These are phyloP conservation scores for Calephelis nemesis DNA, from an alignment of 1,140 invertebrate genomes.

Conservation along the genomic window DNA sequence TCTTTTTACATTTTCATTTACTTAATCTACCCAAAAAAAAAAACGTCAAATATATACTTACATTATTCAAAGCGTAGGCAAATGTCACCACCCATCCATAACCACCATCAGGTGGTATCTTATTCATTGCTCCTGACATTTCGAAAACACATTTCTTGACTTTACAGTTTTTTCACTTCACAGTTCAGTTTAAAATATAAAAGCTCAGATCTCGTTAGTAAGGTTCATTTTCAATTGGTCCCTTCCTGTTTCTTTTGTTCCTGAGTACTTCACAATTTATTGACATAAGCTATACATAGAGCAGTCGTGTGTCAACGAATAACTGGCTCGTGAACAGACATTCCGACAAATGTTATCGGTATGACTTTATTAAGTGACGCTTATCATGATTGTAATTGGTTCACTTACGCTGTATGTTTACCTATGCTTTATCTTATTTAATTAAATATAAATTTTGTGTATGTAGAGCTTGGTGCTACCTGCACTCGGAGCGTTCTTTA, in stretches of 20 bases:
- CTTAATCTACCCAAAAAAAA: too few relatives aligned
- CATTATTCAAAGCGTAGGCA: slow-evolving; percentile 82
- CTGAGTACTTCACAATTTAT: slow-evolving; percentile 26
- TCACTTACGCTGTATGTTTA: slow-evolving; percentile 4
- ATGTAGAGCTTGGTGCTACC: neutral
- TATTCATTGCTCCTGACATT: slow-evolving; percentile 48
- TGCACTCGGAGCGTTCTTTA: neutral
- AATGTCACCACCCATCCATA: slow-evolving; percentile 86
- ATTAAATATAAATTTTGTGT: neutral
- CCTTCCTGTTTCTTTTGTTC: slow-evolving; percentile 19
- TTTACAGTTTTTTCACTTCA: neutral
- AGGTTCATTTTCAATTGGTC: neutral
- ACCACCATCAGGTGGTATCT: slow-evolving; percentile 83
- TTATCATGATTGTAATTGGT: slow-evolving; percentile 44
- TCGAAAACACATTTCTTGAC: slow-evolving; percentile 36
- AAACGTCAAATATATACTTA: slow-evolving; percentile 65
- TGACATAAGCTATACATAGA: slow-evolving; percentile 25
- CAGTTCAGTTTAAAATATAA: neutral
- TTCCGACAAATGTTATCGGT: slow-evolving; percentile 54
- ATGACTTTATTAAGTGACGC: slow-evolving; percentile 47
- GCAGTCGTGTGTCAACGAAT: slow-evolving; percentile 27
- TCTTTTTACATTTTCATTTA: too few relatives aligned
- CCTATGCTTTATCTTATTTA: slow-evolving; percentile 14
- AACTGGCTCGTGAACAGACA: slow-evolving; percentile 31
- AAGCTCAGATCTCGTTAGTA: neutral